Evolutionary conservation across 2,113 vertebrate genomes (phyloP).

Genomic region (Marmota flaviventris): DNA sequence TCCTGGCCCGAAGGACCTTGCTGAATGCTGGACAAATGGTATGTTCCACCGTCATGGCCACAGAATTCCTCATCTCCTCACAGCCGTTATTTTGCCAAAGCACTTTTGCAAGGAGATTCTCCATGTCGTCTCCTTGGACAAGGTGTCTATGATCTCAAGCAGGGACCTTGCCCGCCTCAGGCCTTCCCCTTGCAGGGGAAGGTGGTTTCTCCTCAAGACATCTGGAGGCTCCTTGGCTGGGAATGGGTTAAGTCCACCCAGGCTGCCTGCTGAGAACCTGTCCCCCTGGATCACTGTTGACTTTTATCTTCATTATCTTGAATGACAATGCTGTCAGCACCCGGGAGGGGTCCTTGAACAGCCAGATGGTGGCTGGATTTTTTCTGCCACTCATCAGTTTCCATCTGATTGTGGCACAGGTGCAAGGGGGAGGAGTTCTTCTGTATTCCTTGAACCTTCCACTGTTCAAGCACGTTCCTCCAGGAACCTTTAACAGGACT

Average conservation of each 20-base stretch:
- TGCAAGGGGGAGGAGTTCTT: not conserved
- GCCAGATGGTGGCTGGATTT: slow-evolving; percentile 78
- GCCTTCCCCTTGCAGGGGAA: not conserved
- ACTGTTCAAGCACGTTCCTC: not conserved
- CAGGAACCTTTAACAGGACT: not conserved
- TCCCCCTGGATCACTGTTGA: slow-evolving; percentile 45
- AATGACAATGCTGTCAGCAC: slow-evolving; percentile 68
- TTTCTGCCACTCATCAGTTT: slow-evolving; percentile 76
- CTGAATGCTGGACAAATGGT: slow-evolving; percentile 48
- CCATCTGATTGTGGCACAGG: slow-evolving; percentile 47
- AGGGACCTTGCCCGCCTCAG: not conserved
- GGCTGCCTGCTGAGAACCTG: slow-evolving; percentile 67
- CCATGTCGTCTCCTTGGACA: not conserved
- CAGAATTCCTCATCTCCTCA: not conserved
- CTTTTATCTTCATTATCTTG: slow-evolving; percentile 78
- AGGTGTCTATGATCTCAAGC: not conserved
- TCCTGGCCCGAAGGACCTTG: not conserved
- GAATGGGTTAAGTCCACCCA: slow-evolving; percentile 73
- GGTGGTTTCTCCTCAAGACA: not conserved
- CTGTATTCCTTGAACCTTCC: not conserved
- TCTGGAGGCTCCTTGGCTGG: slow-evolving; percentile 6
- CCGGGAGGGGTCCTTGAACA: slow-evolving; percentile 67
- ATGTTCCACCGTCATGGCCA: not conserved
- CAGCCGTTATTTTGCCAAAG: not conserved
- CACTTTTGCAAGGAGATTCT: not conserved